A percentile compares a stretch with the other conserved stretches of the same genome.
These are phyloP conservation scores for Coregonus sp. DNA, from an alignment of 2,797 vertebrate species.

Conservation along the genomic window DNA sequence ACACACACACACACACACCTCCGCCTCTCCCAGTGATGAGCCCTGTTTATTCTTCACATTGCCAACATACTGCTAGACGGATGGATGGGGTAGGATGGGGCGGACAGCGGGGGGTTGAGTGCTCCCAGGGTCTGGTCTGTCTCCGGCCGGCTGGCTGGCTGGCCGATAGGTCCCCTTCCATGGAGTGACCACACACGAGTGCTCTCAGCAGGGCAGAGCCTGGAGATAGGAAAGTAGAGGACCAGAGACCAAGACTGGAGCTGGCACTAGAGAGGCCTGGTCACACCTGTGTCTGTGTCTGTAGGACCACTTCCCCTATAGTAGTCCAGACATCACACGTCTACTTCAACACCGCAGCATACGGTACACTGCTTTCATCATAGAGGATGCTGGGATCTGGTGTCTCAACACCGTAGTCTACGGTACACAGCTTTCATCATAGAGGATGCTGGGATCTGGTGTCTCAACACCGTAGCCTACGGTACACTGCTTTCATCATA, in stretches of 20 bases:
- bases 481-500: too few species aligned
- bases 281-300: constrained; percentile 62
- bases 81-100: constrained; percentile 54
- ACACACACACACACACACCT: constrained; percentile 9
- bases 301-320: constrained; percentile 10
- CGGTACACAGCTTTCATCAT: too few species aligned
- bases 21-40: constrained; percentile 62
- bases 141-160: constrained; percentile 38
- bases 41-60: constrained; percentile 71
- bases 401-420: too few species aligned
- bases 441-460: too few species aligned
- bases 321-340: neutral
- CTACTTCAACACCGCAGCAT: neutral
- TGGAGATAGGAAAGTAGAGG: constrained; percentile 54
- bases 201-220: constrained; percentile 69
- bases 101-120: constrained; percentile 51
- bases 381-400: neutral
- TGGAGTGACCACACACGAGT: constrained; percentile 68
- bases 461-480: too few species aligned
- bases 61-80: constrained; percentile 69
- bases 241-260: constrained; percentile 56
- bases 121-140: constrained; percentile 54
- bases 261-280: constrained; percentile 56
- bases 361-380: neutral
- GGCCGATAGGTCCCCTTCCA: constrained; percentile 38